Evolutionary conservation across 2,797 vertebrate genomes (phyloP).

Genomic region (Chromis chromis): DNA sequence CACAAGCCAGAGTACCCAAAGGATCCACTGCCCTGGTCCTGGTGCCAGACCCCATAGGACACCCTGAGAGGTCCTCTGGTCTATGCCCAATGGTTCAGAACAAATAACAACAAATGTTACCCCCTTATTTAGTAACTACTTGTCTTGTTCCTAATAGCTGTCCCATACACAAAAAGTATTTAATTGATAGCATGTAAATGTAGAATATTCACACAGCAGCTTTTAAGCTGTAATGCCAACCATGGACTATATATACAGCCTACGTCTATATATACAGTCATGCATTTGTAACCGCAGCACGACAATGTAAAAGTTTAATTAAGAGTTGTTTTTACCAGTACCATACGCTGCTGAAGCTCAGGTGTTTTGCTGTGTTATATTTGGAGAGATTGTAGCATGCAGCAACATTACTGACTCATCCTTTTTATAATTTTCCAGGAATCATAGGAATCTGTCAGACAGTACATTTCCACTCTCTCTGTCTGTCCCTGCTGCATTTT

Average conservation of each 20-base stretch:
- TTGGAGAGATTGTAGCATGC: constrained; percentile 14
- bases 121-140: too few species aligned
- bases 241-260: too few species aligned
- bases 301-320: background rate
- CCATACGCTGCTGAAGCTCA: constrained; percentile 2
- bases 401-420: constrained; percentile 36
- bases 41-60: too few species aligned
- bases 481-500: background rate
- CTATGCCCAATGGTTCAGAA: too few species aligned
- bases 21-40: too few species aligned
- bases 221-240: background rate
- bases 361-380: constrained; percentile 16
- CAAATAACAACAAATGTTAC: too few species aligned
- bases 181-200: too few species aligned
- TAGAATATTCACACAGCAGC: background rate
- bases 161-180: too few species aligned
- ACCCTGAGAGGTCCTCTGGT: too few species aligned
- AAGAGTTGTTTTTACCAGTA: background rate
- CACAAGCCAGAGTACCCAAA: too few species aligned
- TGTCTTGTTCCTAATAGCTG: too few species aligned
- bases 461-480: constrained; percentile 16
- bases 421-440: constrained; percentile 48
- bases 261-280: background rate
- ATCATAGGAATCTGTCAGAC: constrained; percentile 43
- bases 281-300: background rate